phyloP scores from a whole-genome alignment of 2,888 invertebrate genomes.

The Trileptium ribeirensis region DNA sequence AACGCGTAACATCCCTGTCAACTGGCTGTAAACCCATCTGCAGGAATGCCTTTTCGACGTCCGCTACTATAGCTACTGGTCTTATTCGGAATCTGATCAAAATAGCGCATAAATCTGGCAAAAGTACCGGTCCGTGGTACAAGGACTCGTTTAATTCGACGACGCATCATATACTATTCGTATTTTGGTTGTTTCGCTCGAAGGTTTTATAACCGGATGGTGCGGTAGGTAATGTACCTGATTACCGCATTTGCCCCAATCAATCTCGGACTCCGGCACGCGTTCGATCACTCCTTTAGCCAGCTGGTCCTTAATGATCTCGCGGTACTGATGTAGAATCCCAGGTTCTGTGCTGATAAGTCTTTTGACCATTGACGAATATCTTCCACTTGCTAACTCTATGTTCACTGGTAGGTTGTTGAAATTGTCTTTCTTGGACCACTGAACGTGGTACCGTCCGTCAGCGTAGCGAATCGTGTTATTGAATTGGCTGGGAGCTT shows the following conservation, averaged over 20 bases:
- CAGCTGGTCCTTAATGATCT: constrained; percentile 21
- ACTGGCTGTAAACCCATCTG: constrained; percentile 27
- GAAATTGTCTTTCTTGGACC: not conserved
- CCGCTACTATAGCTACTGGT: constrained; percentile 22
- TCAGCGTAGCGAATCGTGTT: not conserved
- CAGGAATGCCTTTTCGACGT: constrained; percentile 29
- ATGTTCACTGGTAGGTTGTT: not conserved
- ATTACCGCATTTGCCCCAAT: too few relatives aligned
- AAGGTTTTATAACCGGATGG: constrained; percentile 31
- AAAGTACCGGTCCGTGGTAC: constrained; percentile 30
- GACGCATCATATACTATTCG: constrained; percentile 40
- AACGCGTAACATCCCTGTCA: constrained; percentile 27
- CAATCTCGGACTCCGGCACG: not conserved
- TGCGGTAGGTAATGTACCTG: constrained; percentile 32
- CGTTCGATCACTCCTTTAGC: constrained; percentile 24
- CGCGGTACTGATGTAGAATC: constrained; percentile 18
- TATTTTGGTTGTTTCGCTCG: constrained; percentile 33
- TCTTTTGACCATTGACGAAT: not conserved
- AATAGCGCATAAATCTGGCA: constrained; percentile 24
- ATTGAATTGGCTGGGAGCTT: not conserved
- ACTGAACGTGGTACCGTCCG: not conserved
- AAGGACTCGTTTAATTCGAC: constrained; percentile 32
- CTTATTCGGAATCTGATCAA: constrained; percentile 30
- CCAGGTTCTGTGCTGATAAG: not conserved
- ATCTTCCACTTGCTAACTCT: not conserved